A percentile compares a stretch with the other conserved stretches of the same genome.
Evolutionary conservation across 2,113 vertebrate genomes (phyloP).

Genomic region (Lycaon pictus): DNA sequence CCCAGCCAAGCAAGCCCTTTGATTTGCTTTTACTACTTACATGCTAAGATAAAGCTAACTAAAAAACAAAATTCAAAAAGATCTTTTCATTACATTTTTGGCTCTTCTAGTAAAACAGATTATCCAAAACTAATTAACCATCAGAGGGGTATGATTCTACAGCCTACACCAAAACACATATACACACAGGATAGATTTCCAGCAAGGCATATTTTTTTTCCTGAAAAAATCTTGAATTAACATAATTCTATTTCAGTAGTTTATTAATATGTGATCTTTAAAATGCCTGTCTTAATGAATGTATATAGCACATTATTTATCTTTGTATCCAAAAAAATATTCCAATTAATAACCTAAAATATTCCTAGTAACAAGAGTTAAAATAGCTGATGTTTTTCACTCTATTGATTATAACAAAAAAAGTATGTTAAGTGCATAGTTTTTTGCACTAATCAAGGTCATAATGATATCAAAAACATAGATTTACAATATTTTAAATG

Average conservation of each 20-base stretch:
- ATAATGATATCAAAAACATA: slow-evolving; percentile 68
- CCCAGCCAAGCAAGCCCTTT: slow-evolving; percentile 82
- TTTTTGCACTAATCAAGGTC: slow-evolving; percentile 54
- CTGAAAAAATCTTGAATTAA: slow-evolving; percentile 25
- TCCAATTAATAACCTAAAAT: neutral
- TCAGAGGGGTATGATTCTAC: slow-evolving; percentile 63
- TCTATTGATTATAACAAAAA: slow-evolving; percentile 47
- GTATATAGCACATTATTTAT: slow-evolving; percentile 73
- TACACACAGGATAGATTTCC: slow-evolving; percentile 70
- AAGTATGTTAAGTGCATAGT: slow-evolving; percentile 74
- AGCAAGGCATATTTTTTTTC: neutral
- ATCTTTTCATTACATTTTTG: slow-evolving; percentile 78
- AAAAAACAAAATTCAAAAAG: slow-evolving; percentile 83
- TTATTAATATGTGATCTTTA: slow-evolving; percentile 79
- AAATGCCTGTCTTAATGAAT: slow-evolving; percentile 70
- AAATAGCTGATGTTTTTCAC: slow-evolving; percentile 68
- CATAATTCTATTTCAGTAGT: slow-evolving; percentile 74
- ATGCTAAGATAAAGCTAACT: slow-evolving; percentile 82
- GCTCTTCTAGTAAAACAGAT: slow-evolving; percentile 77
- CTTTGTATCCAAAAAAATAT: slow-evolving; percentile 66
- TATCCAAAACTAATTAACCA: slow-evolving; percentile 75
- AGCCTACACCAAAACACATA: slow-evolving; percentile 76
- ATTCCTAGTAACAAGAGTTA: slow-evolving; percentile 74
- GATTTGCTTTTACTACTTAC: slow-evolving; percentile 84
- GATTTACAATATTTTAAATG: slow-evolving; percentile 69